A percentile compares a stretch with the other conserved stretches of the same genome.
Evolutionary conservation across 1,140 invertebrate genomes (phyloP).

Genomic region (Atta cephalotes): DNA sequence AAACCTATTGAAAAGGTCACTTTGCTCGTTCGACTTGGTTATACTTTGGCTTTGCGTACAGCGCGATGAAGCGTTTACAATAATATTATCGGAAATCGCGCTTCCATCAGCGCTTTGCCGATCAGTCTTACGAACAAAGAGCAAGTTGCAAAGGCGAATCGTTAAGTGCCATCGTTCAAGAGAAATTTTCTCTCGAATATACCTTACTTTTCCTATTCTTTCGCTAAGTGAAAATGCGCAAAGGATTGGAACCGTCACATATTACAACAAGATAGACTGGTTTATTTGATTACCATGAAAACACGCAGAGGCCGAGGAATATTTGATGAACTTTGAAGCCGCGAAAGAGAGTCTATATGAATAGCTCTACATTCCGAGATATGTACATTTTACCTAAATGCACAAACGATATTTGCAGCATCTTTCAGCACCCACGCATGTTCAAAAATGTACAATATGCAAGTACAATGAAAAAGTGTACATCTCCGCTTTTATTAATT

Average conservation of each 20-base stretch:
- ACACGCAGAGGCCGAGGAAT: neutral
- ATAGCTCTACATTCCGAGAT: neutral
- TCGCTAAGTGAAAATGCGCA: too few species aligned
- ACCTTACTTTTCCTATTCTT: neutral
- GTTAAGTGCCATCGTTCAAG: neutral
- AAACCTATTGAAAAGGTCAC: slow-evolving; percentile 9
- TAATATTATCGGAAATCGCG: slow-evolving; percentile 45
- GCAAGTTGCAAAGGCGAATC: slow-evolving; percentile 10
- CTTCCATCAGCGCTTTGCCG: slow-evolving; percentile 19
- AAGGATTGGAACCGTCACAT: neutral
- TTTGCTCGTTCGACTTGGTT: neutral
- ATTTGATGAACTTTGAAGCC: slow-evolving; percentile 29
- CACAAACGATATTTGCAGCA: neutral
- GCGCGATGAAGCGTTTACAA: slow-evolving; percentile 7
- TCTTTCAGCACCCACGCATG: neutral
- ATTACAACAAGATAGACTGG: slow-evolving; percentile 11
- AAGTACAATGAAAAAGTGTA: neutral
- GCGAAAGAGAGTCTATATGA: neutral
- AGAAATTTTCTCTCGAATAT: slow-evolving; percentile 46
- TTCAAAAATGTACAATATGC: neutral
- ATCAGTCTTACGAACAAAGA: slow-evolving; percentile 20
- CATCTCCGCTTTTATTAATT: slow-evolving; percentile 7
- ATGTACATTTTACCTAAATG: neutral
- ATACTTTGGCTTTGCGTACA: neutral
- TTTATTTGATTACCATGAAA: slow-evolving; percentile 48